Evolutionary conservation across 2,888 invertebrate species (phyloP).

Genomic region (Caenorhabditis virilis): DNA sequence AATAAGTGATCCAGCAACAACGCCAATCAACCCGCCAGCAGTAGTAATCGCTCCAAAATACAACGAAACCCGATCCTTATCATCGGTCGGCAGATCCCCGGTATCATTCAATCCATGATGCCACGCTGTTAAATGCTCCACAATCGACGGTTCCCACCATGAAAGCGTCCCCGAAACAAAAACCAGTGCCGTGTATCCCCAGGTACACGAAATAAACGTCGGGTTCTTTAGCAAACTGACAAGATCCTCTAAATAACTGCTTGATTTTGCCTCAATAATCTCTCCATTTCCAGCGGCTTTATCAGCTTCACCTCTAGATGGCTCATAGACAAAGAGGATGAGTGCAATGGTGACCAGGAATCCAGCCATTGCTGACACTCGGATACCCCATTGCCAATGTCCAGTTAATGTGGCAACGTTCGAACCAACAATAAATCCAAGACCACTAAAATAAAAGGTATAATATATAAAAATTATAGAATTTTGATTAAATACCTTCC

Average conservation of each 20-base stretch:
- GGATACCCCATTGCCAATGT: conserved; percentile 89
- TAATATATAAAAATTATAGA: background rate
- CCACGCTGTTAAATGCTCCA: conserved; percentile 52
- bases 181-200: conserved; percentile 96
- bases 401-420: conserved; percentile 77
- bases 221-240: conserved; percentile 71
- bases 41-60: conserved; percentile 93
- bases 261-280: conserved; percentile 10
- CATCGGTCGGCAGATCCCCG: conserved; percentile 14
- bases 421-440: conserved; percentile 95
- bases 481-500: conserved; percentile 18
- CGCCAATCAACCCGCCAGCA: conserved; percentile 88
- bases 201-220: conserved; percentile 89
- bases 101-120: conserved; percentile 39
- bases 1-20: conserved; percentile 82
- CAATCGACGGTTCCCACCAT: conserved; percentile 74
- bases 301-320: conserved; percentile 61
- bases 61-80: conserved; percentile 72
- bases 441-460: conserved; percentile 75
- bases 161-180: conserved; percentile 84
- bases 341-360: conserved; percentile 34
- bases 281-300: conserved; percentile 3
- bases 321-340: conserved; percentile 59
- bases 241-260: conserved; percentile 29
- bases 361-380: conserved; percentile 77